These are phyloP conservation scores for Heterodera carotae DNA, from an alignment of 1,140 invertebrate species.

Conservation along the genomic window DNA sequence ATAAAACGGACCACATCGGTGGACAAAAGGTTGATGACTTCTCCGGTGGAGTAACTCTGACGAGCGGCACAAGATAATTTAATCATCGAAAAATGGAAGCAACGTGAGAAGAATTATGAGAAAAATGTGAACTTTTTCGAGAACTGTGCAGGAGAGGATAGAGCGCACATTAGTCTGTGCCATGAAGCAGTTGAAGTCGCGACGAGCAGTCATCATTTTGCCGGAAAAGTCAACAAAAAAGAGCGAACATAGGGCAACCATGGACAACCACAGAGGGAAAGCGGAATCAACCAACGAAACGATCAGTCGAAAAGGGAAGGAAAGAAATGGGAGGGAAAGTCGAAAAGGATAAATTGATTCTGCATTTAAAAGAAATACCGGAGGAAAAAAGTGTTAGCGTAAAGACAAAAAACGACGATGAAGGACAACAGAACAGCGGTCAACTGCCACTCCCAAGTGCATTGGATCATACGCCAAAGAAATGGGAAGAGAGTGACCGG, in stretches of 20 bases:
- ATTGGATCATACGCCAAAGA: slow-evolving; percentile 14
- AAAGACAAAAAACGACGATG: slow-evolving; percentile 16
- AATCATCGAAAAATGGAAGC: slow-evolving; percentile 24
- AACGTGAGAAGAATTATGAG: background rate
- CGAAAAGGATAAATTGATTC: too few relatives aligned
- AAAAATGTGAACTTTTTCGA: slow-evolving; percentile 35
- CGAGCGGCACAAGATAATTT: slow-evolving; percentile 38
- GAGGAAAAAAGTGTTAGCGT: slow-evolving; percentile 24
- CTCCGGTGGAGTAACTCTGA: slow-evolving; percentile 36
- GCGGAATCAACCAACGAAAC: slow-evolving; percentile 8
- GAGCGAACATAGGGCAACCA: slow-evolving; percentile 6
- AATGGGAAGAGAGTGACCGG: slow-evolving; percentile 16
- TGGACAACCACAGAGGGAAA: slow-evolving; percentile 28
- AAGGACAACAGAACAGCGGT: background rate
- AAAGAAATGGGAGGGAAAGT: too few relatives aligned
- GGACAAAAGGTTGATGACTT: slow-evolving; percentile 44
- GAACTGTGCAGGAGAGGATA: slow-evolving; percentile 25
- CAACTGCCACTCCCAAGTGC: slow-evolving; percentile 24
- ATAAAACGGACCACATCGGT: slow-evolving; percentile 33
- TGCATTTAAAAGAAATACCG: background rate
- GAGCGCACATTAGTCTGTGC: slow-evolving; percentile 33
- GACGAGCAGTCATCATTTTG: slow-evolving; percentile 20
- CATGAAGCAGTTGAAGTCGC: slow-evolving; percentile 30
- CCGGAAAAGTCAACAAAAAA: slow-evolving; percentile 27
- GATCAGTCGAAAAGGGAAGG: slow-evolving; percentile 16